Percentiles rank a stretch among this genome's conserved stretches.
phyloP scores from a whole-genome alignment of 2,888 invertebrate species.

The Caenorhabditis becei region DNA sequence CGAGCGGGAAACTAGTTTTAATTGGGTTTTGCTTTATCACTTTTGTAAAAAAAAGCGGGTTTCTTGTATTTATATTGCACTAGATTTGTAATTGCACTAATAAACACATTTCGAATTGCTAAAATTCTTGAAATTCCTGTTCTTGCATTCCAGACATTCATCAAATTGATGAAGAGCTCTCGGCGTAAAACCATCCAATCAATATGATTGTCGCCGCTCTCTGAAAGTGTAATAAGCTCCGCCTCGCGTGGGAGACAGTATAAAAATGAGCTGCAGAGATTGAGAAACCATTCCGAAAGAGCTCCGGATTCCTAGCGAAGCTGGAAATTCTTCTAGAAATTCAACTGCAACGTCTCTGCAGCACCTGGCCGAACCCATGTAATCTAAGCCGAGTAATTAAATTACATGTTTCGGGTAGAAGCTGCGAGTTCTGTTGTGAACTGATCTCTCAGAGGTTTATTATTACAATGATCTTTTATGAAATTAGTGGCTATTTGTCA shows the following conservation, averaged over 20 bases:
- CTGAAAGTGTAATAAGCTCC: not conserved
- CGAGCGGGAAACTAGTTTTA: constrained; percentile 25
- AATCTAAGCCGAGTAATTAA: constrained; percentile 7
- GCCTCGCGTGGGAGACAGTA: constrained; percentile 3
- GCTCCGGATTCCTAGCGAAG: not conserved
- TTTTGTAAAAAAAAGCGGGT: too few relatives aligned
- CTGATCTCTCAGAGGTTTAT: not conserved
- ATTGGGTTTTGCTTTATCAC: constrained; percentile 9
- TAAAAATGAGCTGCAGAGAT: too few relatives aligned
- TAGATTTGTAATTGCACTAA: not conserved
- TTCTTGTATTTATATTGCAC: not conserved
- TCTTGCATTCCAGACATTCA: constrained; percentile 5
- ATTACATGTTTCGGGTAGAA: constrained; percentile 55
- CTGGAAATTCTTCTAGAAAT: not conserved
- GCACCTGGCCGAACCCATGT: constrained; percentile 46
- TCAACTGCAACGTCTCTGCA: not conserved
- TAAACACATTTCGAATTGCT: not conserved
- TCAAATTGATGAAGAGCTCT: constrained; percentile 8
- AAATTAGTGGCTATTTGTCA: constrained; percentile 26
- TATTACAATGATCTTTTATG: constrained; percentile 1
- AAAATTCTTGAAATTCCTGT: not conserved
- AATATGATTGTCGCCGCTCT: constrained; percentile 2
- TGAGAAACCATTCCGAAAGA: too few relatives aligned
- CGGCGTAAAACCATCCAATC: constrained; percentile 48
- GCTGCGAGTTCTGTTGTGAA: constrained; percentile 1